These are phyloP conservation scores for Spinus pinus DNA, from an alignment of 2,797 vertebrate species.

Conservation along the genomic window DNA sequence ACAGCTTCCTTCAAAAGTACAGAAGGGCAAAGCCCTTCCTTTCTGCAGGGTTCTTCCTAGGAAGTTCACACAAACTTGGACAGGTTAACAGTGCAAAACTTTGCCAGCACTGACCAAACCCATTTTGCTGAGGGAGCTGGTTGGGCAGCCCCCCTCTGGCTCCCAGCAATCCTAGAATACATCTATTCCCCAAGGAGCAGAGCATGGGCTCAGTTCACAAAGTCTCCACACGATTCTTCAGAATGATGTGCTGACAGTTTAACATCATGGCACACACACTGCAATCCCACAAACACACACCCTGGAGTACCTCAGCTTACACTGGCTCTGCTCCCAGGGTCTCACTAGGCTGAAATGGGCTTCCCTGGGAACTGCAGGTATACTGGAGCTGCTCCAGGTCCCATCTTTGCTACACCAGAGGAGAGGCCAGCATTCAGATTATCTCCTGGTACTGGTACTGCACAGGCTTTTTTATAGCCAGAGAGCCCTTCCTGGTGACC, in stretches of 20 bases:
- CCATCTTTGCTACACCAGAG: not conserved
- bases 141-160: not conserved
- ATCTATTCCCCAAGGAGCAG: not conserved
- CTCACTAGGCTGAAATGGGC: not conserved
- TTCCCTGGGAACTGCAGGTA: not conserved
- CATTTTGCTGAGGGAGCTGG: not conserved
- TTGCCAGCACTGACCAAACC: not conserved
- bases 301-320: not conserved
- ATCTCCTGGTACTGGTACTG: not conserved
- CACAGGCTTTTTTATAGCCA: not conserved
- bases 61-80: not conserved
- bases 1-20: not conserved
- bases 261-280: conserved; percentile 38
- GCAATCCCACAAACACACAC: not conserved
- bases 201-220: conserved; percentile 37
- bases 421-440: not conserved
- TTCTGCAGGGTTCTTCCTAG: not conserved
- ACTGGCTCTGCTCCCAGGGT: not conserved
- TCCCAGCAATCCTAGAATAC: not conserved
- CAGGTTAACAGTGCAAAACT: not conserved
- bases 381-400: not conserved
- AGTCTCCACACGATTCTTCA: conserved; percentile 63
- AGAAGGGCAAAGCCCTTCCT: not conserved
- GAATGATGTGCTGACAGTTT: conserved; percentile 66
- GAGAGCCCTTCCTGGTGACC: not conserved